Evolutionary conservation across 1,140 invertebrate species (phyloP).

Genomic region (Sweltsa coloradensis): DNA sequence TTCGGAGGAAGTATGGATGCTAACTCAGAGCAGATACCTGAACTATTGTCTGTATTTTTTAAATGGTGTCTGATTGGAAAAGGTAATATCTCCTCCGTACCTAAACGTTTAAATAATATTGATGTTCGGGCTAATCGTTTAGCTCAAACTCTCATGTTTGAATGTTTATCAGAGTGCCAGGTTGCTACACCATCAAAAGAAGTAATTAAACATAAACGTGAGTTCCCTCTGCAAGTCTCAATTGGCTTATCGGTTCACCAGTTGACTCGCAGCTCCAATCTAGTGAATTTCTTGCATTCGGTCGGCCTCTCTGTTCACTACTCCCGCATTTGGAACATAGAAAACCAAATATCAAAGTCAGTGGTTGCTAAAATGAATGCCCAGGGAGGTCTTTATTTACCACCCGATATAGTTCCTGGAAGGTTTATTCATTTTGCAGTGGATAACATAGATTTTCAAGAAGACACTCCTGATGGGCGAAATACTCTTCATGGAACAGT

Average conservation of each 20-base stretch:
- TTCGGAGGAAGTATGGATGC: background rate
- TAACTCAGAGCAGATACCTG: background rate
- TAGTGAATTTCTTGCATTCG: background rate
- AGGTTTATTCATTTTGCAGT: slow-evolving; percentile 2
- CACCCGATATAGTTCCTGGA: background rate
- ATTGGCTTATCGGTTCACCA: slow-evolving; percentile 1
- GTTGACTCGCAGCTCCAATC: slow-evolving; percentile 3
- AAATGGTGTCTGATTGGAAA: slow-evolving; percentile 5
- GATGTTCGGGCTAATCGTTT: slow-evolving; percentile 6
- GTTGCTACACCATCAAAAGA: background rate
- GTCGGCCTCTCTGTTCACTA: slow-evolving; percentile 3
- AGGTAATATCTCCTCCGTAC: background rate
- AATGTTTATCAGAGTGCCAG: background rate
- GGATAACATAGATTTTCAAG: slow-evolving; percentile 6
- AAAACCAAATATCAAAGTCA: slow-evolving; percentile 1
- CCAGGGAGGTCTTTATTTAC: slow-evolving; percentile 2
- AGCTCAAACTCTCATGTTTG: slow-evolving; percentile 4
- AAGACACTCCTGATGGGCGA: background rate
- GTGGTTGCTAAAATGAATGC: slow-evolving; percentile 2
- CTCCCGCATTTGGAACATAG: background rate
- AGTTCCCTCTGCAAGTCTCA: background rate
- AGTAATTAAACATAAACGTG: background rate
- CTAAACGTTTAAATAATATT: slow-evolving; percentile 1
- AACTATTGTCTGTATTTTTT: background rate
- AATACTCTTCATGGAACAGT: slow-evolving; percentile 5